Base-by-base conservation (phyloP, 1,140 invertebrate species). In the Drosophila nannoptera region DNA sequence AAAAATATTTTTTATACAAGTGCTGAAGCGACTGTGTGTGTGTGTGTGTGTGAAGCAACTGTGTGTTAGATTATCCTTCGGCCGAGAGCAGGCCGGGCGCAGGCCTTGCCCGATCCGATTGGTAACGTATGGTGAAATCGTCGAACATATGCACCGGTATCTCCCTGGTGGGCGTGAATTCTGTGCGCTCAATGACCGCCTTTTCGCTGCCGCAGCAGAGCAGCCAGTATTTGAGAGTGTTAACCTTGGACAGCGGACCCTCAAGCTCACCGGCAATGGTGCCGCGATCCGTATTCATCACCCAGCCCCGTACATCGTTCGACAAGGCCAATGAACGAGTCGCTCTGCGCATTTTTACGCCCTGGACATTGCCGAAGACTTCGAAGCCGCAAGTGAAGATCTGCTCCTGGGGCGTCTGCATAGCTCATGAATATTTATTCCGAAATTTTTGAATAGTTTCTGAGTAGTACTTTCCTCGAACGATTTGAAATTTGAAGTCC, bases 211-310 rank as follows among this genome's bases (percentile, higher is more conserved):
- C 93, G 8, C 88, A 90, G 60, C 89, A 90, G 49, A 90, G 77
- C 1, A 94, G 88, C 93, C 93, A 94, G 35, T 90, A 74, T 86
- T 93, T 94, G 90, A 94, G 93, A 69, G 91, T 87, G 11, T 90
- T 89, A 11, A 94, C 88, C 52, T 91, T 90, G 1, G 90, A 84
- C 38, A 88, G 72, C 0, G 89, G 77, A 9, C 94, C 94, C 89
- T 94, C 92, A 12, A 94, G 69, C 61, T 90, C 89, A 3, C 94
- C 94, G 42, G 91, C 80, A 0, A 94, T 93, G 7, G 93, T 94
- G 0, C 92, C 92, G 64, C 89, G 77, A 5, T 90, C 75, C 4
- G 93, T 94, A 77, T 94, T 94, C 90, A 91, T 92, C 52, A 93
- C 92, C 92, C 93, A 94, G 48, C 94, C 93, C 69, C 91, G 91